Conservation (phyloP, 2,113 vertebrate genomes). For the Percina caprodes region DNA sequence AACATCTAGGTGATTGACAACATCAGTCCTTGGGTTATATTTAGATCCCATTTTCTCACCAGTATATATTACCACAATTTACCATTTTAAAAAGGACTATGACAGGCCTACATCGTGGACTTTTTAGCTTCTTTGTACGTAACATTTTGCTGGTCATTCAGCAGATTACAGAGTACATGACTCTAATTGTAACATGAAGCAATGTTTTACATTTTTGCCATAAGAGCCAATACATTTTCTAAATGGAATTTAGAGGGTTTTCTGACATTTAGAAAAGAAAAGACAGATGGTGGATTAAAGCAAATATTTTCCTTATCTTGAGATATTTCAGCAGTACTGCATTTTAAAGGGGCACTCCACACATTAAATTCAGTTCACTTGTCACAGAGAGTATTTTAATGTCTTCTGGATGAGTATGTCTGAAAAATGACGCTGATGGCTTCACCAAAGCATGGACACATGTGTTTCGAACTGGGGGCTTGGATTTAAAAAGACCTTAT, state of each 20-base stretch:
- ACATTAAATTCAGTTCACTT: background rate
- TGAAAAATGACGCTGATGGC: too few relatives aligned
- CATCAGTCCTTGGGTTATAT: conserved; percentile 55
- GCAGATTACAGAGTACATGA: background rate
- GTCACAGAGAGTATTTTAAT: background rate
- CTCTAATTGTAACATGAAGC: background rate
- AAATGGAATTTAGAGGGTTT: background rate
- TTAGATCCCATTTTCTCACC: conserved; percentile 40
- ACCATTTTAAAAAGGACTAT: conserved; percentile 17
- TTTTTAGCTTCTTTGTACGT: background rate
- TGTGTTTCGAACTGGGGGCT: too few relatives aligned
- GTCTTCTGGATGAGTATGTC: background rate
- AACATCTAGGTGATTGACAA: conserved; percentile 62
- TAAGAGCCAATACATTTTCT: background rate
- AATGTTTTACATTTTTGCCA: background rate
- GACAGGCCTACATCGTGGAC: background rate
- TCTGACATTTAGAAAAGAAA: background rate
- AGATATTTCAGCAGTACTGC: background rate
- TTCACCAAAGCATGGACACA: too few relatives aligned
- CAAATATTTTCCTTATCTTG: background rate
- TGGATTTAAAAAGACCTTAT: too few relatives aligned
- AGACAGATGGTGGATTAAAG: background rate
- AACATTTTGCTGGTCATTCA: conserved; percentile 6
- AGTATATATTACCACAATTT: conserved; percentile 27
- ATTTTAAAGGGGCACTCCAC: background rate